A percentile compares a stretch with the other conserved stretches of the same genome.
Conservation (phyloP, 2,113 vertebrate genomes). For the Aphyosemion australe region DNA sequence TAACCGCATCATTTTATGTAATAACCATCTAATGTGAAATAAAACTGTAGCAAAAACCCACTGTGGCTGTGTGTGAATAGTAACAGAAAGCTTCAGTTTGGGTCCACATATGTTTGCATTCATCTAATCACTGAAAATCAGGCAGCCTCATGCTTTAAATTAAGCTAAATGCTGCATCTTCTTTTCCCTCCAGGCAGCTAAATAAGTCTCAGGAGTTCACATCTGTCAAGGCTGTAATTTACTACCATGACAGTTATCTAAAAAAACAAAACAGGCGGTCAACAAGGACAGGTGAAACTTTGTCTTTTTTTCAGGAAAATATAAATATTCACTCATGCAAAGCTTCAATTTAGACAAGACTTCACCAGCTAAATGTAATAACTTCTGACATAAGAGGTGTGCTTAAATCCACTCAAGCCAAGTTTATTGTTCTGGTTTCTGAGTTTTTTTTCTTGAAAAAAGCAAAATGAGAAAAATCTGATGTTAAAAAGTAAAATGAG, state of each 20-base stretch:
- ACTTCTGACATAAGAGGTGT: neutral
- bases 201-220: neutral
- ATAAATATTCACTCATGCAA: neutral
- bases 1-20: too few relatives aligned
- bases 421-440: too few relatives aligned
- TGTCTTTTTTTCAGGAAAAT: too few relatives aligned
- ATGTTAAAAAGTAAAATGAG: too few relatives aligned
- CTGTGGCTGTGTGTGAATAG: too few relatives aligned
- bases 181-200: neutral
- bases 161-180: neutral
- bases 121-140: constrained; percentile 1
- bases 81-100: neutral
- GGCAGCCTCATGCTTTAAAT: neutral
- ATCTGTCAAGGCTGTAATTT: neutral
- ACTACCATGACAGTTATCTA: neutral
- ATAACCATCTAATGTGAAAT: too few relatives aligned
- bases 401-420: neutral
- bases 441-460: too few relatives aligned
- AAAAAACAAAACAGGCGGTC: neutral
- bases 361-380: neutral
- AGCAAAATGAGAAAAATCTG: too few relatives aligned
- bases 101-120: neutral
- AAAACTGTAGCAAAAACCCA: too few relatives aligned
- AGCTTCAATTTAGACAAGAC: neutral
- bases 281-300: neutral